These are phyloP conservation scores for Caenorhabditis macrosperma DNA, from an alignment of 2,888 invertebrate genomes.

Conservation along the genomic window DNA sequence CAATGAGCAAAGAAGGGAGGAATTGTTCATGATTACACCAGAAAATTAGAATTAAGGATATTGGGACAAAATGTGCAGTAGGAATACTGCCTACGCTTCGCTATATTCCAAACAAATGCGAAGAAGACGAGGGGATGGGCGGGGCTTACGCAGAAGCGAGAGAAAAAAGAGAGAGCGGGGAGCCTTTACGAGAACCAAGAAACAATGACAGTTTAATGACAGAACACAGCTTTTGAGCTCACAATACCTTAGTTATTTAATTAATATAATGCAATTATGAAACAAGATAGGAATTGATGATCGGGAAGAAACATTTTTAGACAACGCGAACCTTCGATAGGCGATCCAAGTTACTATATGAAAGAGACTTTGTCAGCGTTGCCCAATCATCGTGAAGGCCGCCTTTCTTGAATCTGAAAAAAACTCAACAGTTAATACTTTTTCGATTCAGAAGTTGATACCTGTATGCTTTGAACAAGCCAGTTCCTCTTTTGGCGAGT, in stretches of 20 bases:
- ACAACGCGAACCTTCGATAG: slow-evolving; percentile 48
- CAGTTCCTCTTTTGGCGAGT: slow-evolving; percentile 71
- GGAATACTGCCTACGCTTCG: slow-evolving; percentile 26
- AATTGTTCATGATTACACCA: slow-evolving; percentile 20
- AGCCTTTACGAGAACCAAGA: neutral
- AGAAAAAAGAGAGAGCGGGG: neutral
- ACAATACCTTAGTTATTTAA: slow-evolving; percentile 7
- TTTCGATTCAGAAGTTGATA: neutral
- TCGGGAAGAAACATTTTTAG: neutral
- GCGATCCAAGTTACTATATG: slow-evolving; percentile 36
- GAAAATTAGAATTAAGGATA: slow-evolving; percentile 8
- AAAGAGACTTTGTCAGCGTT: slow-evolving; percentile 28
- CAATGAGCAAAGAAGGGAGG: neutral
- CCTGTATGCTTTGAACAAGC: slow-evolving; percentile 51
- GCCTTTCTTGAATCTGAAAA: slow-evolving; percentile 47
- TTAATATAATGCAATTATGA: neutral
- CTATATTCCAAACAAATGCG: slow-evolving; percentile 46
- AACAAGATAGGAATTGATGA: neutral
- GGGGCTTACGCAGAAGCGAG: slow-evolving; percentile 9
- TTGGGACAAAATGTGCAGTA: neutral
- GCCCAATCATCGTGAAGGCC: slow-evolving; percentile 32
- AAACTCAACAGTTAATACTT: too few relatives aligned
- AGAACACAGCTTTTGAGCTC: slow-evolving; percentile 17
- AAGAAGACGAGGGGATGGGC: slow-evolving; percentile 12
- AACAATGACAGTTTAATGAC: slow-evolving; percentile 4